Base-by-base conservation (phyloP, 2,797 vertebrate genomes). In the Euthynnus affinis region DNA sequence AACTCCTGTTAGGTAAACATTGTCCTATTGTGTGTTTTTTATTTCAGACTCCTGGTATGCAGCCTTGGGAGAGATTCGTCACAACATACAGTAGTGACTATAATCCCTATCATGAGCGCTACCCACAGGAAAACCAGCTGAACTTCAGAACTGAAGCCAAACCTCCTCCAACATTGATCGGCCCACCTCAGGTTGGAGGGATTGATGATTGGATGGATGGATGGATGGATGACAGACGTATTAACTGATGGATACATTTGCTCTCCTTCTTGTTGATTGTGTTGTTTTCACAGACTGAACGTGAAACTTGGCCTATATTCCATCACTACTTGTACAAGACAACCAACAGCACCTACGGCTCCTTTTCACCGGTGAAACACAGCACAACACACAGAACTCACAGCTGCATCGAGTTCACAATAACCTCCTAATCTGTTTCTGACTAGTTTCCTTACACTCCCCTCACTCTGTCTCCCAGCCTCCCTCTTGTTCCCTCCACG, bases 41-140 rank as follows among this genome's bases (percentile, higher is more conserved):
- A 3, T 18, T 53, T 18, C 74, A 85, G 79, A 9, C 4, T 9
- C 40, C 40, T 53, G 27, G 22, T 22, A 10, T 0, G 9, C 42
- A 14, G n/a, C 51, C 76, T 9, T 25, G 9, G 8, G 65, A 12
- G 13, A 42, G 57, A 18, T 85, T 74, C 27, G 5, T 75, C 44
- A 89, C 86, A 27, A 88, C 85, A 10, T 88, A 92, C 5, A 57
- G 7, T 0, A 20, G 23, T 18, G 76, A 90, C 61, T 93, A 70
- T 32, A 76, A 57, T 13, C 66, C 59, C 17, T 1, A 75, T 18
- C 55, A 37, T 12, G 56, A 84, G 53, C 32, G 3, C 55, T 42
- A 20, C 15, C 64, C 3, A 18, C 62, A 69, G 22, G 25, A 59
- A 53, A 14, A 6, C 37, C 68, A 23, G 32, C 29, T 23, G 58